phyloP scores from a whole-genome alignment of 2,888 invertebrate genomes.

The Tetragonisca angustula region DNA sequence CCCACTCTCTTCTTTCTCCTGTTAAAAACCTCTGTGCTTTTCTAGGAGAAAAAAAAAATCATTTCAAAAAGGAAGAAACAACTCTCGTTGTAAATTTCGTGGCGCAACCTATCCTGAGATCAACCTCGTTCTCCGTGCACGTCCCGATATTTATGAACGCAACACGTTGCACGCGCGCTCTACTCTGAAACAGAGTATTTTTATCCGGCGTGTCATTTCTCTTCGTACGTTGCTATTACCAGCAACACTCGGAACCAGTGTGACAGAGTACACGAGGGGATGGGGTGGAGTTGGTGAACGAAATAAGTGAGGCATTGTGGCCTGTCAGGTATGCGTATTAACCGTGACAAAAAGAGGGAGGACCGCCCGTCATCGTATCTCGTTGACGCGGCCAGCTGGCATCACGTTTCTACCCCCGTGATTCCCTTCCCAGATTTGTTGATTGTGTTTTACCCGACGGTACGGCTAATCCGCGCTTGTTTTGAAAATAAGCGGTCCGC shows the following conservation, averaged over 20 bases:
- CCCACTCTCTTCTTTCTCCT: no score
- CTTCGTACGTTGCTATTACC: constrained; percentile 45
- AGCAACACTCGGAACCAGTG: not conserved
- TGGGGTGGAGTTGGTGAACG: constrained; percentile 44
- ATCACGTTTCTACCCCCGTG: constrained; percentile 34
- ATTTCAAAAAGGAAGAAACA: no score
- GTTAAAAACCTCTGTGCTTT: no score
- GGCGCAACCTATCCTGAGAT: no score
- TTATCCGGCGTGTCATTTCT: constrained; percentile 60
- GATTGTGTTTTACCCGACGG: constrained; percentile 56
- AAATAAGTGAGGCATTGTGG: constrained; percentile 71
- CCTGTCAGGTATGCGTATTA: constrained; percentile 68
- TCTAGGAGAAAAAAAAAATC: no score
- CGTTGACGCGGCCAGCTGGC: constrained; percentile 65
- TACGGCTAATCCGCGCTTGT: constrained; percentile 70
- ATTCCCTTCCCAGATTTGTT: constrained; percentile 27
- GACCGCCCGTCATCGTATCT: constrained; percentile 45
- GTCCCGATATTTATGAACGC: no score
- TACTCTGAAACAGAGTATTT: not conserved
- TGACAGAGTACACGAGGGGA: constrained; percentile 23
- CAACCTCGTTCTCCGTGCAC: no score
- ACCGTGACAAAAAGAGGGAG: constrained; percentile 45
- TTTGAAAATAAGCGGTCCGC: constrained; percentile 71
- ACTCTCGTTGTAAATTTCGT: no score
- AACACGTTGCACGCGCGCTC: not conserved